Evolutionary conservation across 2,888 invertebrate species (phyloP).

Genomic region (Erannis defoliaria): DNA sequence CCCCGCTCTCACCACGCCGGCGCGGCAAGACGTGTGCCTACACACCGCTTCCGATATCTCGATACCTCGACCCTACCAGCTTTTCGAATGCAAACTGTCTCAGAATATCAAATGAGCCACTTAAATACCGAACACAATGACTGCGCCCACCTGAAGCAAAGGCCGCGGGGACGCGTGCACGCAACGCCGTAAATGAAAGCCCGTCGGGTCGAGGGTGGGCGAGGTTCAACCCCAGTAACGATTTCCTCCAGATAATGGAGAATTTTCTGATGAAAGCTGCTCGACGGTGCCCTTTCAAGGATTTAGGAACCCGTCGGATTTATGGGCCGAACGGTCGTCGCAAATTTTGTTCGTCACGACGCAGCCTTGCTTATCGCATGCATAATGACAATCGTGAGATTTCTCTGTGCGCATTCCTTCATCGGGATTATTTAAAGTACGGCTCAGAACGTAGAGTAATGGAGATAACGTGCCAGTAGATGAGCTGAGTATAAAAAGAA

Average conservation of each 20-base stretch:
- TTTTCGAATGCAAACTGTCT: slow-evolving; percentile 84
- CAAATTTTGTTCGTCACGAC: slow-evolving; percentile 75
- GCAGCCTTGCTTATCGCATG: slow-evolving; percentile 69
- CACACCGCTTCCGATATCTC: slow-evolving; percentile 63
- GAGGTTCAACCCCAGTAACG: slow-evolving; percentile 82
- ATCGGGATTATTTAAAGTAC: slow-evolving; percentile 59
- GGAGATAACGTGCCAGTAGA: slow-evolving; percentile 68
- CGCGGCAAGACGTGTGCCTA: slow-evolving; percentile 38
- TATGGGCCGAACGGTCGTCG: slow-evolving; percentile 72
- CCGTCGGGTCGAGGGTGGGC: slow-evolving; percentile 76
- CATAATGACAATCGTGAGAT: slow-evolving; percentile 61
- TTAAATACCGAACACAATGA: slow-evolving; percentile 84
- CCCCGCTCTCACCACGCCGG: slow-evolving; percentile 25
- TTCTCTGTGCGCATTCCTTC: slow-evolving; percentile 57
- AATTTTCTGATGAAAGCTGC: slow-evolving; percentile 84
- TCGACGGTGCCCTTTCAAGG: slow-evolving; percentile 77
- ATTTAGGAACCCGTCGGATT: slow-evolving; percentile 78
- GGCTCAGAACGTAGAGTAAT: slow-evolving; percentile 62
- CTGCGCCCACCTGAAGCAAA: slow-evolving; percentile 84
- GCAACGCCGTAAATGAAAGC: slow-evolving; percentile 83
- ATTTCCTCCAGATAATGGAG: slow-evolving; percentile 85
- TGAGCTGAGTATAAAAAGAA: slow-evolving; percentile 63
- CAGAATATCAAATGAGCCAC: slow-evolving; percentile 86
- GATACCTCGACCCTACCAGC: slow-evolving; percentile 72
- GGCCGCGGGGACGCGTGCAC: slow-evolving; percentile 82